Evolutionary conservation across 2,888 invertebrate species (phyloP).

Genomic region (Schizaphis graminum): DNA sequence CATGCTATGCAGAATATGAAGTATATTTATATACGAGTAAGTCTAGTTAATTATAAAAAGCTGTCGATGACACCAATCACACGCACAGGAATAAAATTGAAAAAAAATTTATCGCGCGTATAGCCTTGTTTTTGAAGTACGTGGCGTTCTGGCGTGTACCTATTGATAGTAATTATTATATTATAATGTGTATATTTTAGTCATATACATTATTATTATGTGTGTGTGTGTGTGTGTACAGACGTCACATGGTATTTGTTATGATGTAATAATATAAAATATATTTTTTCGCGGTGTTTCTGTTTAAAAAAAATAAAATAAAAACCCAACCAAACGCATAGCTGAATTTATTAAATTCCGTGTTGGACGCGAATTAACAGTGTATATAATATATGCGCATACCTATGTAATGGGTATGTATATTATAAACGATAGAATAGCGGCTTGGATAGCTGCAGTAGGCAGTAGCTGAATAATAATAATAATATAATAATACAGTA

Average conservation of each 20-base stretch:
- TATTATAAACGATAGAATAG: neutral
- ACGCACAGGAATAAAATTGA: neutral
- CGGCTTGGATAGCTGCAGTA: neutral
- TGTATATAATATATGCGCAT: neutral
- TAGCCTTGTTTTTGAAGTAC: too few species aligned
- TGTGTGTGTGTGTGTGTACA: neutral
- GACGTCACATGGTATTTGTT: neutral
- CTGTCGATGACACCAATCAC: neutral
- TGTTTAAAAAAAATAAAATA: neutral
- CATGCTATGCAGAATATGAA: neutral
- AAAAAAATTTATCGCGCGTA: neutral
- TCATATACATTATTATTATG: neutral
- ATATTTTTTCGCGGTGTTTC: neutral
- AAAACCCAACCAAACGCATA: neutral
- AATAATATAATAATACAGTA: neutral
- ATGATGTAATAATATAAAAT: neutral
- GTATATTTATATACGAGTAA: neutral
- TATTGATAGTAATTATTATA: too few species aligned
- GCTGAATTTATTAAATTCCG: constrained; percentile 9
- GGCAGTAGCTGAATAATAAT: neutral
- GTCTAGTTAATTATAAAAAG: neutral
- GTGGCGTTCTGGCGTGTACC: too few species aligned
- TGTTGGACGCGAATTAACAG: neutral
- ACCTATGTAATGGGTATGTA: neutral
- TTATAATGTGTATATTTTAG: neutral